These are phyloP conservation scores for Drosophila seguyi DNA, from an alignment of 1,140 invertebrate genomes.

Conservation along the genomic window DNA sequence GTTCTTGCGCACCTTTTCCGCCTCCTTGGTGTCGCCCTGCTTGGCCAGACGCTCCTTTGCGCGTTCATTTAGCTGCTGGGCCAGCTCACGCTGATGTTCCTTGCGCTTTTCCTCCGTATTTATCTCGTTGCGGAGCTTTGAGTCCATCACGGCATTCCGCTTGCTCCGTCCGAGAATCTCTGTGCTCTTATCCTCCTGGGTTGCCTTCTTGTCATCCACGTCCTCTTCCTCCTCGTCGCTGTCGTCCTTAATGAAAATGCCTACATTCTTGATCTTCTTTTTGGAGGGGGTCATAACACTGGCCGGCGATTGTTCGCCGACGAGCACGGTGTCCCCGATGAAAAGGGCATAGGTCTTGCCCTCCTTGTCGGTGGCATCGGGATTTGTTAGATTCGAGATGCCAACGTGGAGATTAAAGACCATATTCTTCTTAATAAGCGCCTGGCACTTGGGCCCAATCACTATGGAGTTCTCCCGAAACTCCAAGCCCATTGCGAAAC, in stretches of 20 bases:
- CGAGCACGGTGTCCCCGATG: slow-evolving; percentile 98
- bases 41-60: slow-evolving; percentile 96
- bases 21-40: slow-evolving; percentile 93
- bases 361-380: slow-evolving; percentile 92
- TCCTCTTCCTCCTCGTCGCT: slow-evolving; percentile 94
- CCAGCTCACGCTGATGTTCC: slow-evolving; percentile 98
- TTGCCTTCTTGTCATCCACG: slow-evolving; percentile 88
- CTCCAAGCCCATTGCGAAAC: slow-evolving; percentile 99
- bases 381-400: slow-evolving; percentile 94
- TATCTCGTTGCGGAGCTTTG: slow-evolving; percentile 97
- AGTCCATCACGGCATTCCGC: slow-evolving; percentile 97
- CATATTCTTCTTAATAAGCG: slow-evolving; percentile 96
- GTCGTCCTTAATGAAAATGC: slow-evolving; percentile 98
- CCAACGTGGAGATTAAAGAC: slow-evolving; percentile 98
- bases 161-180: slow-evolving; percentile 92
- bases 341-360: slow-evolving; percentile 97
- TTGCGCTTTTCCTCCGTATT: slow-evolving; percentile 99
- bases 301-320: slow-evolving; percentile 94
- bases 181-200: slow-evolving; percentile 87
- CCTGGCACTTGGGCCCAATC: slow-evolving; percentile 95
- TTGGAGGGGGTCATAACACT: slow-evolving; percentile 96
- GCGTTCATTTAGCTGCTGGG: slow-evolving; percentile 95
- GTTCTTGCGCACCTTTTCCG: slow-evolving; percentile 96
- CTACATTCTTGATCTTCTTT: slow-evolving; percentile 98
- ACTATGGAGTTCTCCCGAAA: slow-evolving; percentile 97